Evolutionary conservation across 1,140 invertebrate species (phyloP).

Genomic region (Caenorhabditis remanei): DNA sequence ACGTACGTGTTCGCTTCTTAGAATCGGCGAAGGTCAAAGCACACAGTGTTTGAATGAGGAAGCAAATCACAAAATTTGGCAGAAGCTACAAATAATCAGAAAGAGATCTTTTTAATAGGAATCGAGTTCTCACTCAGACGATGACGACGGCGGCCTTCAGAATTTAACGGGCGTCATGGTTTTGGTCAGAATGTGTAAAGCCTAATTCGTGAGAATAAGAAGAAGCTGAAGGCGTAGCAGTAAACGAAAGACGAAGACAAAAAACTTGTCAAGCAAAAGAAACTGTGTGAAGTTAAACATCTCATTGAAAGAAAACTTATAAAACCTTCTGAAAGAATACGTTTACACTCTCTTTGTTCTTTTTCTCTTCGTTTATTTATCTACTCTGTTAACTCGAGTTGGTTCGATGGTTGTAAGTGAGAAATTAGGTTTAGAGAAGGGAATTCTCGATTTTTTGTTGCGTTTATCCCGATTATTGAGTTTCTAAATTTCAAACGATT

Average conservation of each 20-base stretch:
- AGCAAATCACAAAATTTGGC: slow-evolving; percentile 11
- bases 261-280: slow-evolving; percentile 30
- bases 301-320: neutral
- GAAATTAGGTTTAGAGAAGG: no score
- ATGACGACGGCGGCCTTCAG: slow-evolving; percentile 19
- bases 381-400: no score
- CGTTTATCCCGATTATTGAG: no score
- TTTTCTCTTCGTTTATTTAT: no score
- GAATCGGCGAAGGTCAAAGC: neutral
- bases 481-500: no score
- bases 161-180: slow-evolving; percentile 9
- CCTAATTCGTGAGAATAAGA: slow-evolving; percentile 22
- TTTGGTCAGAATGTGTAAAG: slow-evolving; percentile 36
- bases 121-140: neutral
- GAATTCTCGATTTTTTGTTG: no score
- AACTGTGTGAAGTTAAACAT: slow-evolving; percentile 15
- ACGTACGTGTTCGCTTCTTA: slow-evolving; percentile 1
- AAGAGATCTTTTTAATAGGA: neutral
- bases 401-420: no score
- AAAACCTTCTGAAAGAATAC: neutral
- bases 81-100: slow-evolving; percentile 8
- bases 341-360: no score
- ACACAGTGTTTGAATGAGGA: neutral
- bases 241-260: neutral
- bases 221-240: neutral